Evolutionary conservation across 1,140 invertebrate species (phyloP), one percentile per base, ranked within the genome.

Genomic region (Scylla paramamosain): DNA sequence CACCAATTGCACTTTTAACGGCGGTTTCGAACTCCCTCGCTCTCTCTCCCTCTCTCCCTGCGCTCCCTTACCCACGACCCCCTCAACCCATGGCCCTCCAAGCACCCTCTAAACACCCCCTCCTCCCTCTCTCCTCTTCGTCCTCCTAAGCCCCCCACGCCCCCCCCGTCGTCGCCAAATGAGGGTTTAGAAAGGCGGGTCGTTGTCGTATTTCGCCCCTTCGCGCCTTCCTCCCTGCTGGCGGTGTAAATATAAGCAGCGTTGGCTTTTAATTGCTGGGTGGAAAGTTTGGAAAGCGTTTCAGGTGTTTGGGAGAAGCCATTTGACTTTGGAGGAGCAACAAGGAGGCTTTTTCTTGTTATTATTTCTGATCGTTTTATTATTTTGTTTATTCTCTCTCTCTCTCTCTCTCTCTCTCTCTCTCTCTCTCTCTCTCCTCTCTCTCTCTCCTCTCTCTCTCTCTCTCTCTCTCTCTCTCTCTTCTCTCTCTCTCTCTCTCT

Each of bases 1-100:
- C 94, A 92, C 82, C 94, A 92, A 95, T 95, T 95, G 94, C 94
- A 95, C 94, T 95, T 95, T 95, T 95, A 92, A 92, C 91, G 94
- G 29, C 59, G 48, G 32, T n/a, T 14, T 0, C 88, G 31, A 45
- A 77, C 91, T 92, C 52, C 77, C 91, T 92, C 52, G 48, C 67
- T 84, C 92, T 93, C 39, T 84, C 92, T 45, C 82, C 45, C 46
- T 93, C 67, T 39, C 20, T 77, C 28, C 83, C 32, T 83, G 29
- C 10, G n/a, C 0, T 25, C 77, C 31, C 16, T 83, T 20, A n/a
- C 46, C 32, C 32, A 32, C 28, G 29, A 4, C 12, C 31, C 14
- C 16, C 25, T 87, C 86, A 87, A 28, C 46, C 32, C 32, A 32
- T 59, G 29, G 7, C 12, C 31, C 14, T 20, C 25, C 67, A n/a